Conservation (phyloP, 2,888 invertebrate genomes). For the Margaritifera margaritifera region DNA sequence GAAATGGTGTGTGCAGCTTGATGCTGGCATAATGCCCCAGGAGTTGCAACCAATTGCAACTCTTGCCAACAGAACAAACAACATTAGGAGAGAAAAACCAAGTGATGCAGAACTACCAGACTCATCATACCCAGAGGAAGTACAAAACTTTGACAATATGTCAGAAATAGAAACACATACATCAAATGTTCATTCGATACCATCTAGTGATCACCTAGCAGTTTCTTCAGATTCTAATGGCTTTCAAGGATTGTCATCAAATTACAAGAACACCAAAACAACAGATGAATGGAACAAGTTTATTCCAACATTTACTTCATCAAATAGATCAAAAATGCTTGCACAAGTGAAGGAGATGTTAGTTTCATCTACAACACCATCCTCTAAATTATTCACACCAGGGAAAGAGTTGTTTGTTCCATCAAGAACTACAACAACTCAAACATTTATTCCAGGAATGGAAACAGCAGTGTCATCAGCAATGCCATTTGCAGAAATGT, state of each 20-base stretch:
- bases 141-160: too few species aligned
- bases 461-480: not conserved
- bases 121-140: too few species aligned
- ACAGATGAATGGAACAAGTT: too few species aligned
- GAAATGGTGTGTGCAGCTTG: constrained; percentile 54
- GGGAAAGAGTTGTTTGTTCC: not conserved
- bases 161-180: not conserved
- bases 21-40: constrained; percentile 44
- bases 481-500: not conserved
- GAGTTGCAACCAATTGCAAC: constrained; percentile 17
- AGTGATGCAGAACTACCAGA: too few species aligned
- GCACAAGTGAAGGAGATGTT: too few species aligned
- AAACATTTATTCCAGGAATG: not conserved
- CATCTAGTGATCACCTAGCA: not conserved
- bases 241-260: too few species aligned
- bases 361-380: too few species aligned
- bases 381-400: not conserved
- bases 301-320: too few species aligned
- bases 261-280: too few species aligned
- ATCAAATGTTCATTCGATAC: not conserved
- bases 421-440: not conserved
- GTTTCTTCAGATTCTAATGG: not conserved
- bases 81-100: too few species aligned
- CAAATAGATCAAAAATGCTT: too few species aligned
- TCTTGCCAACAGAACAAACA: too few species aligned